A percentile compares a stretch with the other conserved stretches of the same genome.
These are phyloP conservation scores for Apocheima hispidaria DNA, from an alignment of 2,888 invertebrate species.

Conservation along the genomic window DNA sequence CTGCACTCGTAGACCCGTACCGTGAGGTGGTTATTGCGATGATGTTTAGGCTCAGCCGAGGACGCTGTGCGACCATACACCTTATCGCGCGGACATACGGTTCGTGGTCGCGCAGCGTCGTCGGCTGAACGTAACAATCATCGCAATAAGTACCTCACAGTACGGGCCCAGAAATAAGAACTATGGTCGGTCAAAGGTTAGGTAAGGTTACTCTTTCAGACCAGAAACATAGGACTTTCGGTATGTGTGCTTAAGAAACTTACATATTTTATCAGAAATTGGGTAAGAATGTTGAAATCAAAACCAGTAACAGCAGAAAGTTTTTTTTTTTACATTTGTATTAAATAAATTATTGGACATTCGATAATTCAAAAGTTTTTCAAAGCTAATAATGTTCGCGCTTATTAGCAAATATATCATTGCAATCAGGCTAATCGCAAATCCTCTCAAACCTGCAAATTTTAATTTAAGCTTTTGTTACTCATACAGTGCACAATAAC, in stretches of 20 bases:
- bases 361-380: no score
- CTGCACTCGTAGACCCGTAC: constrained; percentile 6
- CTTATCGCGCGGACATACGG: no score
- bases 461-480: neutral
- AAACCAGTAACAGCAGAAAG: neutral
- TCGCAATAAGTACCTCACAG: no score
- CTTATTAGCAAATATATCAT: neutral
- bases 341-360: no score
- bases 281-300: neutral
- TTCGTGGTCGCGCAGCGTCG: no score
- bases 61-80: no score
- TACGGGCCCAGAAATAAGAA: neutral
- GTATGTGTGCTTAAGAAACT: neutral
- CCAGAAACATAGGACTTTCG: neutral
- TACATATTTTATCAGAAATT: neutral
- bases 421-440: neutral
- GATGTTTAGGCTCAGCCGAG: no score
- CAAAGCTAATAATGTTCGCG: no score
- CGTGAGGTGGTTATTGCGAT: no score
- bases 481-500: constrained; percentile 8
- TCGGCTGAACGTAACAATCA: no score
- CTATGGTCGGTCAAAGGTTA: neutral
- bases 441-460: no score
- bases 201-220: neutral
- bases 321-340: no score